Evolutionary conservation across 2,888 invertebrate species (phyloP).

Genomic region (Noctua pronuba): DNA sequence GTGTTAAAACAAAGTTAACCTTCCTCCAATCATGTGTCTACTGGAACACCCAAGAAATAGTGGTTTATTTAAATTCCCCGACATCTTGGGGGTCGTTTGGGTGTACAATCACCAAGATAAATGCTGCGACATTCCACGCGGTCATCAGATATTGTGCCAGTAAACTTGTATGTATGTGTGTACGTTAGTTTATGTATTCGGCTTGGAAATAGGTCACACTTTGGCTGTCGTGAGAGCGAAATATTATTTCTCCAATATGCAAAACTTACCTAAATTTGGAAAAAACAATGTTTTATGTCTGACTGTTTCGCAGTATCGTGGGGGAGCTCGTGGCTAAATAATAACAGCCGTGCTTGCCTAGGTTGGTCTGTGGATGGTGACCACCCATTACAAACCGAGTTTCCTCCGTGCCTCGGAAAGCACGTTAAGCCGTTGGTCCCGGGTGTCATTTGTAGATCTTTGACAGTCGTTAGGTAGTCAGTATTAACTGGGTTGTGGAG

Average conservation of each 20-base stretch:
- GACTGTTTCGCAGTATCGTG: too few relatives aligned
- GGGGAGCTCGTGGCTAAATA: too few relatives aligned
- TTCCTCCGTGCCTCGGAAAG: too few relatives aligned
- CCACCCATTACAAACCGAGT: too few relatives aligned
- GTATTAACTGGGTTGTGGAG: too few relatives aligned
- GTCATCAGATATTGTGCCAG: slow-evolving; percentile 52
- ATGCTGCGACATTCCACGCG: slow-evolving; percentile 50
- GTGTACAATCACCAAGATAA: slow-evolving; percentile 60
- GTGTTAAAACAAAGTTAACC: neutral
- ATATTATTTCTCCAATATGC: neutral
- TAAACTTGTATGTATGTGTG: slow-evolving; percentile 34
- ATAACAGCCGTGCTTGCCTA: too few relatives aligned
- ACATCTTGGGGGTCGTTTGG: slow-evolving; percentile 62
- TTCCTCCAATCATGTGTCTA: slow-evolving; percentile 25
- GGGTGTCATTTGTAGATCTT: too few relatives aligned
- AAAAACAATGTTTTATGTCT: neutral
- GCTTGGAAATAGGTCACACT: slow-evolving; percentile 20
- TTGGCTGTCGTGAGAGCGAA: neutral
- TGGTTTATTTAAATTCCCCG: slow-evolving; percentile 66
- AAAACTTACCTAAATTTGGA: neutral
- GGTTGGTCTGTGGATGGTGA: too few relatives aligned
- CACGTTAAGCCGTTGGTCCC: too few relatives aligned
- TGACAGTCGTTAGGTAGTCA: too few relatives aligned
- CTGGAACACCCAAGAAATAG: slow-evolving; percentile 53
- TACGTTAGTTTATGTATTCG: slow-evolving; percentile 6